Percentiles rank a stretch among this genome's conserved stretches.
Evolutionary conservation across 1,140 invertebrate species (phyloP).

Genomic region (Heterodera schachtii): DNA sequence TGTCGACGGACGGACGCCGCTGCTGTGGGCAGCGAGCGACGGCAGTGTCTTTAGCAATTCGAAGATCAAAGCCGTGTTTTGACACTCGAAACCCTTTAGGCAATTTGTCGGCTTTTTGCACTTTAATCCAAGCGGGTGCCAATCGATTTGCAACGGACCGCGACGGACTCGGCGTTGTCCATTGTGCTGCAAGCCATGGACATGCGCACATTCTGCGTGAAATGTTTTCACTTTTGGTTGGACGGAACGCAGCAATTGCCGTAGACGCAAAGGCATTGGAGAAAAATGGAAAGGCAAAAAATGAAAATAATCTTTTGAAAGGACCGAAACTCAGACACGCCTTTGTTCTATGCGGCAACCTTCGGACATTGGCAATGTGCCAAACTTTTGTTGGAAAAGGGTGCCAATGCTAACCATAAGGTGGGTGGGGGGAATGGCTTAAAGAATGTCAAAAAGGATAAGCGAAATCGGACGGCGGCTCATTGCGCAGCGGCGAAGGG

Average conservation of each 20-base stretch:
- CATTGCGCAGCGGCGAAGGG: conserved; percentile 93
- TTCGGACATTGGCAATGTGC: conserved; percentile 91
- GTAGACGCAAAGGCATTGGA: conserved; percentile 71
- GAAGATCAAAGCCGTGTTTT: background rate
- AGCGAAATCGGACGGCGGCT: conserved; percentile 67
- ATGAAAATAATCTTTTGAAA: conserved; percentile 53
- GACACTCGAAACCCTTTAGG: conserved; percentile 66
- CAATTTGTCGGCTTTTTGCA: conserved; percentile 83
- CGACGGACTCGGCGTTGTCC: conserved; percentile 74
- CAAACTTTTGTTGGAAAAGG: conserved; percentile 81
- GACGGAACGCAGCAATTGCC: background rate
- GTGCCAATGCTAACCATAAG: conserved; percentile 85
- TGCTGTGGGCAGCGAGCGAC: conserved; percentile 93
- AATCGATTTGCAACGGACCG: conserved; percentile 79
- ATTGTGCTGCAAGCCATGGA: conserved; percentile 91
- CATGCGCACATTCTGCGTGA: conserved; percentile 88
- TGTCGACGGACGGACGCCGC: conserved; percentile 85
- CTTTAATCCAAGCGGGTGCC: conserved; percentile 82
- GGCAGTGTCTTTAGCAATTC: conserved; percentile 64
- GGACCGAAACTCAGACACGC: conserved; percentile 87
- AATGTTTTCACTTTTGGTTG: conserved; percentile 70
- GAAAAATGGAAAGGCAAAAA: conserved; percentile 70
- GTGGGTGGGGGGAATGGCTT: conserved; percentile 50
- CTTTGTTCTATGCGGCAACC: conserved; percentile 92
- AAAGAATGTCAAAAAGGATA: conserved; percentile 33